Base-by-base conservation (phyloP, 2,113 vertebrate species). In the Hystrix cristata region DNA sequence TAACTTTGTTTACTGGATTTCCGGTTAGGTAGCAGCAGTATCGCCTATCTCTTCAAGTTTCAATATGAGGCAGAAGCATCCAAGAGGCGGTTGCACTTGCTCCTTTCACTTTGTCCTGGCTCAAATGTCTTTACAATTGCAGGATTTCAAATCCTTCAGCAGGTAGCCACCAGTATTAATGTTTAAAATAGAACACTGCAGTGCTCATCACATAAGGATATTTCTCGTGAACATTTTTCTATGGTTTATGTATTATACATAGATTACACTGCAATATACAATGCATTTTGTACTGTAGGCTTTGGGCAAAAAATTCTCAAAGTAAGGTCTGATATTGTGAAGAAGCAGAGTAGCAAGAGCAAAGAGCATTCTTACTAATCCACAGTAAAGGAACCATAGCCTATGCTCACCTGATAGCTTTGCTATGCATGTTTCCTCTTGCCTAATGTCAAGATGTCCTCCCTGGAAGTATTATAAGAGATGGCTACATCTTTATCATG, bases 381-480 rank as follows among this genome's bases (percentile, higher is more conserved):
- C 34, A 46, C 34, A 38, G 2, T 84, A 94, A 48, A 13, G n/a
- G 48, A 87, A 53, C 19, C 48, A 62, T 80, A 84, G 14, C 34
- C 1, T 29, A 7, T 2, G 51, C 79, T 97, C 67, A 48, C 80
- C 87, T 51, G 12, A 1, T 27, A 38, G 62, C 18, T 25, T 94
- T 79, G 65, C 92, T 85, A 16, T 64, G 1, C 0, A 90, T 72
- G 18, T 19, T 93, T n/a, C 23, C 60, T 88, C 55, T 85, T 94
- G 51, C 60, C 14, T 55, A 29, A 64, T 23, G 80, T 80, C n/a
- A 88, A 83, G n/a, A 46, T 69, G 4, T 53, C 48, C 67, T 74
- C 31, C 12, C 46, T 94, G 29, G 25, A 96, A 93, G 87, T 72
- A 96, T n/a, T 95, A 19, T 38, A 80, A 79, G 19, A 93, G 38